A percentile compares a stretch with the other conserved stretches of the same genome.
These are phyloP conservation scores for Aldabrachelys gigantea DNA, from an alignment of 2,113 vertebrate genomes.

Conservation along the genomic window DNA sequence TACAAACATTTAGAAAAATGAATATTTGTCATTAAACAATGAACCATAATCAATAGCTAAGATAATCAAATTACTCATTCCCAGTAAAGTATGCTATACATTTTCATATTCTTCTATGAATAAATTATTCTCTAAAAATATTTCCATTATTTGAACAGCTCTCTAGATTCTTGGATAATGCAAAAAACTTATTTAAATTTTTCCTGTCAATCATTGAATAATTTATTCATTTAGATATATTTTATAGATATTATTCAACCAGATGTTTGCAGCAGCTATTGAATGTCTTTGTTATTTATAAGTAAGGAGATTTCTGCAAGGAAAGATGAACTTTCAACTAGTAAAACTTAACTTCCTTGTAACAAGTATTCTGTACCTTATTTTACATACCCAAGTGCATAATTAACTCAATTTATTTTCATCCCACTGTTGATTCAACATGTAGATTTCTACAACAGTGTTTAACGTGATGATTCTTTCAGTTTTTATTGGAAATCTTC, in stretches of 20 bases:
- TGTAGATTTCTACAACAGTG: background rate
- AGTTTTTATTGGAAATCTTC: constrained; percentile 12
- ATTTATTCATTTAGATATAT: constrained; percentile 45
- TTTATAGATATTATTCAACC: constrained; percentile 63
- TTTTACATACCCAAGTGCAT: constrained; percentile 38
- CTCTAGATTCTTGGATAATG: constrained; percentile 63
- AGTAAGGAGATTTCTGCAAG: constrained; percentile 29
- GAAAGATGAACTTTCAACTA: constrained; percentile 47
- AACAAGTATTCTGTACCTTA: constrained; percentile 1
- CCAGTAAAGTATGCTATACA: constrained; percentile 53
- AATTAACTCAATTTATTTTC: constrained; percentile 43
- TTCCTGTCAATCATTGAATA: constrained; percentile 70
- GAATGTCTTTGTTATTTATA: constrained; percentile 48
- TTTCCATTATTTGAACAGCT: constrained; percentile 68
- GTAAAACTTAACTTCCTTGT: constrained; percentile 26
- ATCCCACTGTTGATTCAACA: background rate
- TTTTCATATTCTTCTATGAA: constrained; percentile 46
- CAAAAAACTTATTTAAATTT: constrained; percentile 69
- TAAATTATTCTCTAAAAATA: constrained; percentile 57
- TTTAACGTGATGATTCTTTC: background rate
- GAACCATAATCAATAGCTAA: constrained; percentile 54
- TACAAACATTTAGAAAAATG: constrained; percentile 7
- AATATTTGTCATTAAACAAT: background rate
- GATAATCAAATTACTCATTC: constrained; percentile 51
- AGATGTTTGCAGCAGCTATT: constrained; percentile 32